Conservation (phyloP, 2,113 vertebrate genomes). For the Argyrosomus japonicus region DNA sequence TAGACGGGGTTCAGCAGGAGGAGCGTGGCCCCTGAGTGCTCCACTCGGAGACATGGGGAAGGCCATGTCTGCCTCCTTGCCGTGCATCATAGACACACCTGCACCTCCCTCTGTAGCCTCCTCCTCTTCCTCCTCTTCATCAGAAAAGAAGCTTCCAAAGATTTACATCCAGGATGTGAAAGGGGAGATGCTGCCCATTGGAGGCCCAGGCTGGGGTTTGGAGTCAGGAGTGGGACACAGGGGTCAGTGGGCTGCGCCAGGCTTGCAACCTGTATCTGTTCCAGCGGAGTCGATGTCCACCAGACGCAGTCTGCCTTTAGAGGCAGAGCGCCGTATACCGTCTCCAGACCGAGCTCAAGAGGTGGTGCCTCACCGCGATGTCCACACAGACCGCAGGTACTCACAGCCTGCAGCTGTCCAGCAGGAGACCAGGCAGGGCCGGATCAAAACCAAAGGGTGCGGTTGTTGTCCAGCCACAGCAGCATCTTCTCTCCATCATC, state of each 20-base stretch:
- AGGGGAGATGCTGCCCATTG: background rate
- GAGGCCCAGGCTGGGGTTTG: background rate
- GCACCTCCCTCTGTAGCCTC: background rate
- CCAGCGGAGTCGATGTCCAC: background rate
- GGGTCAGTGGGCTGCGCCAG: background rate
- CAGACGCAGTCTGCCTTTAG: conserved; percentile 42
- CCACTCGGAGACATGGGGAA: background rate
- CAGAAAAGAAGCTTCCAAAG: conserved; percentile 9
- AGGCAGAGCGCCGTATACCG: background rate
- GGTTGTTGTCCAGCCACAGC: conserved; percentile 40
- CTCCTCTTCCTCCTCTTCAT: conserved; percentile 2
- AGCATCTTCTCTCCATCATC: conserved; percentile 23
- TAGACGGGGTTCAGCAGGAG: conserved; percentile 25
- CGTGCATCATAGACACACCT: conserved; percentile 30
- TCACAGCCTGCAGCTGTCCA: background rate
- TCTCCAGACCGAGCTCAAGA: background rate
- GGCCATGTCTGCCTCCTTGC: conserved; percentile 50
- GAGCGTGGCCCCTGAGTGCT: conserved; percentile 15
- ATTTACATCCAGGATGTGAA: conserved; percentile 81
- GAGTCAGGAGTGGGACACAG: background rate
- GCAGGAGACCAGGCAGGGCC: background rate
- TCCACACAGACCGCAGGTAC: background rate
- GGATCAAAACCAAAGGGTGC: fast-evolving
- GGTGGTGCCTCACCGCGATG: background rate
- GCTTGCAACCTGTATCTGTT: background rate